A percentile compares a stretch with the other conserved stretches of the same genome.
These are phyloP conservation scores for Sinotaia quadrata DNA, from an alignment of 2,888 invertebrate genomes.

Conservation along the genomic window DNA sequence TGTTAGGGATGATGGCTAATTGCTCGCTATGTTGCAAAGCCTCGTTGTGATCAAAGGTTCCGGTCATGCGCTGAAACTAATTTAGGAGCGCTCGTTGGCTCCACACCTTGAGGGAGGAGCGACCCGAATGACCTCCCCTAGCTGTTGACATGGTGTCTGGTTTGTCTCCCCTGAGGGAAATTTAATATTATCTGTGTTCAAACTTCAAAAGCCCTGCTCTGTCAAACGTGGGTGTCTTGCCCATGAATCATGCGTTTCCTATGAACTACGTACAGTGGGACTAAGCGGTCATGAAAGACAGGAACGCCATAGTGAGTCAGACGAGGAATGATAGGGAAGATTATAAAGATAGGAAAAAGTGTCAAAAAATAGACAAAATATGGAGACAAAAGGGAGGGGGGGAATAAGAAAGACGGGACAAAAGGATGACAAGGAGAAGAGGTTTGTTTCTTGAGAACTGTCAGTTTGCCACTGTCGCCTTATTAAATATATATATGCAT, in stretches of 20 bases:
- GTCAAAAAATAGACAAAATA: no score
- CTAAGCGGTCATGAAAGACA: no score
- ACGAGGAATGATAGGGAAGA: no score
- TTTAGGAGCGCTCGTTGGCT: conserved; percentile 21
- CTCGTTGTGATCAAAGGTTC: conserved; percentile 18
- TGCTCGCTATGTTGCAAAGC: conserved; percentile 21
- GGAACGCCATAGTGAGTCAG: no score
- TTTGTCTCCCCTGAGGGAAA: conserved; percentile 16
- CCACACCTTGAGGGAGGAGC: conserved; percentile 17
- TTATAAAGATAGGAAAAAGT: no score
- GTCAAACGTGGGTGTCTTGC: not conserved
- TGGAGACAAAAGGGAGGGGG: no score
- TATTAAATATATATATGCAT: no score
- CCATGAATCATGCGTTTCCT: conserved; percentile 7
- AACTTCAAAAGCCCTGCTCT: conserved; percentile 20
- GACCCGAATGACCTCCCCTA: conserved; percentile 21
- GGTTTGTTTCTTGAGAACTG: no score
- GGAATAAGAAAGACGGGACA: no score
- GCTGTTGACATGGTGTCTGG: conserved; percentile 21
- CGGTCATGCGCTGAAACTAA: conserved; percentile 29
- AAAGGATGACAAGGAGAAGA: no score
- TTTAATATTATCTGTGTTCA: conserved; percentile 29
- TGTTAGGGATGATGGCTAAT: conserved; percentile 7
- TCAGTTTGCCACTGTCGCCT: no score
- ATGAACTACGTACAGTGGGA: no score